Conservation (phyloP, 2,888 invertebrate species). For the Adelognathus sp. region DNA sequence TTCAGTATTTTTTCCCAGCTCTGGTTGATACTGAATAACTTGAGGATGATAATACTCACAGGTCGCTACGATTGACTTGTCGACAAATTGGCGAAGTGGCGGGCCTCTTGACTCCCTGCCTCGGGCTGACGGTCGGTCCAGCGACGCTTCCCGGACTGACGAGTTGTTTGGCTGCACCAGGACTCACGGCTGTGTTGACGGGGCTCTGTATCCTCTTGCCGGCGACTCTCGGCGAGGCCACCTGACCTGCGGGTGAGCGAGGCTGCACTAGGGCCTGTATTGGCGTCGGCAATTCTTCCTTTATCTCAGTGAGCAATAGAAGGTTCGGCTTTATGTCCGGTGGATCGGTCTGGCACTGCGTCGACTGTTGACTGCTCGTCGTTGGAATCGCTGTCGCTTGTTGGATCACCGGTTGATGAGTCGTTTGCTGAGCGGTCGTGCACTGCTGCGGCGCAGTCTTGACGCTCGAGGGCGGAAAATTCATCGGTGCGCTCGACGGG, state of each 20-base stretch:
- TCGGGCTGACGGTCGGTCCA: slow-evolving; percentile 70
- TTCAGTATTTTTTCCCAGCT: too few relatives aligned
- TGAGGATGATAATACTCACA: slow-evolving; percentile 73
- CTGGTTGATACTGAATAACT: too few relatives aligned
- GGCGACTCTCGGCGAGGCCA: slow-evolving; percentile 65
- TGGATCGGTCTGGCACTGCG: slow-evolving; percentile 78
- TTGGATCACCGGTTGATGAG: slow-evolving; percentile 53
- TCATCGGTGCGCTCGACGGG: slow-evolving; percentile 70
- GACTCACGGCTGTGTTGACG: slow-evolving; percentile 62
- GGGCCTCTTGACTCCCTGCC: slow-evolving; percentile 78
- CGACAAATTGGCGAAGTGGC: slow-evolving; percentile 76
- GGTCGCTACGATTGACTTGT: slow-evolving; percentile 77
- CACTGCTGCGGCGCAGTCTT: slow-evolving; percentile 62
- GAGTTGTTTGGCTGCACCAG: slow-evolving; percentile 67
- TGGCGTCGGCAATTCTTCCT: slow-evolving; percentile 75
- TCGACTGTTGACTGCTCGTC: slow-evolving; percentile 71
- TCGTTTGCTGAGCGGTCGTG: slow-evolving; percentile 48
- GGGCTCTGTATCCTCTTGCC: slow-evolving; percentile 64
- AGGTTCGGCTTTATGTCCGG: slow-evolving; percentile 75
- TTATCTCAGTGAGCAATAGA: slow-evolving; percentile 72
- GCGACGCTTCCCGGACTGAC: slow-evolving; percentile 69
- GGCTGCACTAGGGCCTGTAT: slow-evolving; percentile 74
- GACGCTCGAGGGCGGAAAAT: slow-evolving; percentile 65
- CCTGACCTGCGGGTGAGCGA: slow-evolving; percentile 74
- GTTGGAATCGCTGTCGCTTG: slow-evolving; percentile 52